Evolutionary conservation across 2,888 invertebrate species (phyloP), one percentile per base, ranked within the genome.

Genomic region (Habrosyne pyritoides): DNA sequence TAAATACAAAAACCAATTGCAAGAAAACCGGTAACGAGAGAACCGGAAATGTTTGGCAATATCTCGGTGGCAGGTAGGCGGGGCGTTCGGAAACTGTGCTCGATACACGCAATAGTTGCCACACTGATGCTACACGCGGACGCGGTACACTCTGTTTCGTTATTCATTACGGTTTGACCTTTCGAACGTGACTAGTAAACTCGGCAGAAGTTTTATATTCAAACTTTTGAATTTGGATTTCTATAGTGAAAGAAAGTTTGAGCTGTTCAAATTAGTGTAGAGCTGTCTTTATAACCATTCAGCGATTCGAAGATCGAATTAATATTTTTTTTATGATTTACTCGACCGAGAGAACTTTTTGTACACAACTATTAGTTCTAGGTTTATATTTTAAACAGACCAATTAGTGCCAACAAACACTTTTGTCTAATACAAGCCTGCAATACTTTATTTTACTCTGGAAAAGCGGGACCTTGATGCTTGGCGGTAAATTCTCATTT

Each of bases 31-130:
- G 83, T 84, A 83, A 77, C 75, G 79, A 71, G 72, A 21, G 56
- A 68, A 79, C 83, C 89, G 91, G 91, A 89, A 89, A 81, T 66
- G 73, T 85, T 86, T 79, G 80, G 75, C 84, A 87, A 87, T 82
- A 77, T 73, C 71, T 72, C 66, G 67, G 61, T 63, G 60, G 66
- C 74, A 73, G 73, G 77, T 73, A 73, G 81, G 82, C 80, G 78
- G 79, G 42, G 42, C 42, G 81, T 62, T 67, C 75, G 73, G 75
- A 70, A 68, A 64, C 60, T 18, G 18, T 42, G 59, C 57, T 58
- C 52, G 59, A 67, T 18, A 63, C 64, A 71, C 65, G 66, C 68
- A 69, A 71, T 59, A 56, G 53, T 77, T 76, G 67, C 73, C 53
- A 66, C 74, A 78, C 58, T 54, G 61, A 63, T 64, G 33, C 33